Conservation (phyloP, 2,888 invertebrate genomes). For the Drosophila fungiperda region DNA sequence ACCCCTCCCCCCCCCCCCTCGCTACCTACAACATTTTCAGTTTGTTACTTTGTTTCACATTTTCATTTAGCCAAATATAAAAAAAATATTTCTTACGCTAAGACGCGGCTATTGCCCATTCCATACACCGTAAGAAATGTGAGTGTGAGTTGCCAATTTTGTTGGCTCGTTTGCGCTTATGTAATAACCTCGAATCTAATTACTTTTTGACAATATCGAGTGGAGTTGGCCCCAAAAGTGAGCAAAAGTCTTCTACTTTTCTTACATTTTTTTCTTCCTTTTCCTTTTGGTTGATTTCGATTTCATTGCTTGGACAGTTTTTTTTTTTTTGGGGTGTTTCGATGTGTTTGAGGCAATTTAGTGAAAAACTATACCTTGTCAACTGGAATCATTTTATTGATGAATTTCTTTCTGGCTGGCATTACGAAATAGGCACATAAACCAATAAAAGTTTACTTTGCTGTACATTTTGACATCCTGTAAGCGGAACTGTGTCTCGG, state of each 20-base stretch:
- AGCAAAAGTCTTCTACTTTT: constrained; percentile 9
- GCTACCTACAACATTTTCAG: neutral
- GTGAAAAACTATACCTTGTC: constrained; percentile 28
- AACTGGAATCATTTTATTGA: constrained; percentile 6
- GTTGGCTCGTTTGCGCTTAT: constrained; percentile 71
- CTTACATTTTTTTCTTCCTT: neutral
- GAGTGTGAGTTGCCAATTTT: constrained; percentile 45
- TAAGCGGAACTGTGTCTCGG: neutral
- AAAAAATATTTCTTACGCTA: constrained; percentile 57
- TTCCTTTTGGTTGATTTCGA: constrained; percentile 31
- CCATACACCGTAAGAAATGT: neutral
- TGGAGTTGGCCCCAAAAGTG: constrained; percentile 14
- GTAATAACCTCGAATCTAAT: constrained; percentile 82
- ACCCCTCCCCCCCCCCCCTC: neutral
- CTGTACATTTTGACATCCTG: neutral
- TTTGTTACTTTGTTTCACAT: constrained; percentile 70
- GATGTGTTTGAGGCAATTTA: constrained; percentile 14
- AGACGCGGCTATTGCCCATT: neutral
- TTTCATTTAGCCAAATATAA: constrained; percentile 63
- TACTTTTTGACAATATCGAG: constrained; percentile 78
- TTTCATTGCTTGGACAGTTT: constrained; percentile 36
- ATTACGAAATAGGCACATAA: neutral
- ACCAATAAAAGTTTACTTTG: neutral
- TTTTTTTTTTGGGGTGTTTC: constrained; percentile 6
- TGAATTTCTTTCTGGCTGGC: constrained; percentile 3